phyloP scores from a whole-genome alignment of 2,888 invertebrate genomes.

The Lagria hirta region DNA sequence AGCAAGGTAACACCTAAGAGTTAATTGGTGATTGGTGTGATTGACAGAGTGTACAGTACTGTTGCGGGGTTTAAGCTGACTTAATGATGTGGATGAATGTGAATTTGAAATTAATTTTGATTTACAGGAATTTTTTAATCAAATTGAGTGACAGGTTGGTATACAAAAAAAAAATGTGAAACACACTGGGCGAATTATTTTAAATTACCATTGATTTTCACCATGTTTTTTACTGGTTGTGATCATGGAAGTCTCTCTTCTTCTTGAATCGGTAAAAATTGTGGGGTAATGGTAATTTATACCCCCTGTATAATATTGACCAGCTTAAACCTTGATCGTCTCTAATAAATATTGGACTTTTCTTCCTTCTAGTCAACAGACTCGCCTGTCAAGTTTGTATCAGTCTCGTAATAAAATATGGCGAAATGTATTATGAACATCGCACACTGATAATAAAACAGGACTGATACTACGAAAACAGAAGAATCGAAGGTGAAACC shows the following conservation, averaged over 20 bases:
- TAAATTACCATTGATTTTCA: no score
- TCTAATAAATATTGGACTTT: conserved; percentile 55
- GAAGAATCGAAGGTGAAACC: conserved; percentile 26
- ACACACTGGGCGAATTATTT: no score
- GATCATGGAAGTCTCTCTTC: no score
- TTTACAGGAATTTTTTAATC: conserved; percentile 1
- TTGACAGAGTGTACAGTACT: conserved; percentile 49
- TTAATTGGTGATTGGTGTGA: conserved; percentile 27
- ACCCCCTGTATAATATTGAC: conserved; percentile 10
- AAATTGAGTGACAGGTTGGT: conserved; percentile 17
- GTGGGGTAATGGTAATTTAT: no score
- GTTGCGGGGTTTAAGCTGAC: conserved; percentile 52
- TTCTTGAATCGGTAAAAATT: no score
- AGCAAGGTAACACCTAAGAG: conserved; percentile 61
- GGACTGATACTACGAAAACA: conserved; percentile 35
- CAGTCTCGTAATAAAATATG: conserved; percentile 31
- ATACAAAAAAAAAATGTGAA: conserved; percentile 13
- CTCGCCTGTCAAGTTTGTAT: conserved; percentile 38
- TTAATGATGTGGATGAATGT: conserved; percentile 13
- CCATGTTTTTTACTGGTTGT: no score
- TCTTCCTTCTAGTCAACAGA: conserved; percentile 36
- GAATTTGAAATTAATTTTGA: conserved; percentile 9
- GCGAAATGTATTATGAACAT: conserved; percentile 15
- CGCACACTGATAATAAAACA: conserved; percentile 25
- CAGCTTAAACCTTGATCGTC: conserved; percentile 54